Base-by-base conservation (phyloP, 2,888 invertebrate species). In the Drosophila pseudotakahashii region DNA sequence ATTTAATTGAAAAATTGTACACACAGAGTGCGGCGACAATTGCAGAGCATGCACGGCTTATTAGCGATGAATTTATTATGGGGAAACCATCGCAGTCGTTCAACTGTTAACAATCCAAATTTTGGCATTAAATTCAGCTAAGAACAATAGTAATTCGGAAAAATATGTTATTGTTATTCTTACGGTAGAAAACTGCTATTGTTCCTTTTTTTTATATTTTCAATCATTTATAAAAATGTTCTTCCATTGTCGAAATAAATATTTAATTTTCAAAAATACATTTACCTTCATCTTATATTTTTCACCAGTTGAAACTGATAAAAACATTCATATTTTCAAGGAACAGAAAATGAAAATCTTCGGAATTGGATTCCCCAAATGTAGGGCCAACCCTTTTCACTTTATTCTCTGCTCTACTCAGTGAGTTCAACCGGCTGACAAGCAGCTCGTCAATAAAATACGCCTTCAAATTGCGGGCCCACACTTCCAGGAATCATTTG, bases 1-100 rank as follows among this genome's bases (percentile, higher is more conserved):
- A 66, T 64, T 61, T 36, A 69, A 69, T 61, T 67, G 57, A 19
- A 10, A 57, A 67, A 42, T 36, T 26, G 14, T 30, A 32, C n/a
- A 11, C 9, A 0, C 16, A 14, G 53, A 14, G 53, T 26, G 36
- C 16, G 63, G 36, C 16, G 3, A 48, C 48, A 57, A 54, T 68
- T 44, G 11, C 53, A 62, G 23, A 47, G 16, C 10, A 39, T 39
- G 39, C 7, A 19, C 39, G 58, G n/a, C 30, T 55, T 58, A 58
- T 58, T 55, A 55, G 19, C 39, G 55, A 30, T 30, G 39, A 55
- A 55, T 39, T 58, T 55, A 39, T 58, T 55, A 39, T 55, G 13
- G n/a, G 6, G 55, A 7, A 30, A 2, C 30, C 30, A 7, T 30
- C 30, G 7, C n/a, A 30, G 11, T 54, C 13, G 14, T 10, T 26